Evolutionary conservation across 2,113 vertebrate genomes (phyloP), one percentile per base, ranked within the genome.

Genomic region (Anolis carolinensis): DNA sequence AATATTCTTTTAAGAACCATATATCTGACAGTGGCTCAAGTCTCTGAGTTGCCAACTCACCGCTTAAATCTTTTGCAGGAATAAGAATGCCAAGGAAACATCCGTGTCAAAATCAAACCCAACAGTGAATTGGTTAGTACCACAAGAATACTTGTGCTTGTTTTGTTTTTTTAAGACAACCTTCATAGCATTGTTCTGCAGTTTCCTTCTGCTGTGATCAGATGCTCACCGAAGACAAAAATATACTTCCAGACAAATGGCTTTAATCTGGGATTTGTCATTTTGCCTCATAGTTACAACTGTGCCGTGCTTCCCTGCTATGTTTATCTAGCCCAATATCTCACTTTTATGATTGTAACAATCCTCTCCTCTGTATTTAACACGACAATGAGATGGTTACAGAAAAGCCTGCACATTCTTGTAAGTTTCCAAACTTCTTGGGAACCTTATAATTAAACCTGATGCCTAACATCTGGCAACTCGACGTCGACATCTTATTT

Each of bases 361-460:
- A 30, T 74, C 77, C 55, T 48, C 70, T 67, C 30, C 44, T 86
- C 55, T 30, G 36, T 74, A 65, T n/a, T 86, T 74, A 81, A 74
- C 39, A 30, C 25, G 30, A 75, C 78, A 52, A 81, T 34, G 62
- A 81, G 78, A 67, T 30, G 39, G 30, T 34, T 81, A 73, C 36
- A 74, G 68, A 63, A 81, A 74, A 81, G 68, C 70, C 55, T 65
- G 78, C 71, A 86, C 39, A 81, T 81, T 73, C 85, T 81, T 81
- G 59, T 67, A 86, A 81, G 78, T 81, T 67, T 48, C 78, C 71
- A 65, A 81, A 81, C 59, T 86, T 86, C 85, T 73, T 48, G 52
- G 59, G 59, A 86, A 86, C 85, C 85, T 81, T 67, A 65, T 81
- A 86, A 86, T 86, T 86, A 86, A 86, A 81, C 1, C 6, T 86